phyloP scores from a whole-genome alignment of 1,140 invertebrate genomes.

The Lineus longissimus region DNA sequence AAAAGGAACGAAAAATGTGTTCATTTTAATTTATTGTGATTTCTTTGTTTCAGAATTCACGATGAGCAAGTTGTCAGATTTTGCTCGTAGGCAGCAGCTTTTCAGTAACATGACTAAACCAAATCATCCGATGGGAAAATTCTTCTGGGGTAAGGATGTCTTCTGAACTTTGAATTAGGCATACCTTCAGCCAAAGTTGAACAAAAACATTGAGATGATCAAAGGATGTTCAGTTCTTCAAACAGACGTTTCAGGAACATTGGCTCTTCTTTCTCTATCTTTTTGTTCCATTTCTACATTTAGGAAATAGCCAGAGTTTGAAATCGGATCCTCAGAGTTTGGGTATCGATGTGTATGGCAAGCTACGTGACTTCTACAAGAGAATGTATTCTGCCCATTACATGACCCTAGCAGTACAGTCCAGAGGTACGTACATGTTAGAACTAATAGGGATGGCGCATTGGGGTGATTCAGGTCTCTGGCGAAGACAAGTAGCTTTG shows the following conservation, averaged over 20 bases:
- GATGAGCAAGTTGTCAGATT: conserved; percentile 66
- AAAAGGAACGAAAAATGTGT: too few species aligned
- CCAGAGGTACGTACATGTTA: conserved; percentile 41
- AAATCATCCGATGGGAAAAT: conserved; percentile 71
- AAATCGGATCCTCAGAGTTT: conserved; percentile 49
- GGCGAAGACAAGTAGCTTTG: too few species aligned
- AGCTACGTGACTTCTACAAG: conserved; percentile 33
- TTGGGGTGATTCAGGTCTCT: too few species aligned
- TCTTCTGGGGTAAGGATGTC: conserved; percentile 85
- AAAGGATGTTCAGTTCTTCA: too few species aligned
- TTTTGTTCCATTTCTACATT: conserved; percentile 3
- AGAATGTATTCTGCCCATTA: conserved; percentile 44
- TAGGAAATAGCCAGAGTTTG: conserved; percentile 64
- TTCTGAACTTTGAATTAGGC: conserved; percentile 1
- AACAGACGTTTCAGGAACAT: too few species aligned
- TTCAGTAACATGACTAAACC: conserved; percentile 64
- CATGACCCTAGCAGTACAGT: conserved; percentile 49
- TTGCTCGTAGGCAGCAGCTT: conserved; percentile 69
- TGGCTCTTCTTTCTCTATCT: too few species aligned
- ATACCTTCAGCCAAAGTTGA: too few species aligned
- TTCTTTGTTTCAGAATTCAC: conserved; percentile 65
- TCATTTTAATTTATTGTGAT: too few species aligned
- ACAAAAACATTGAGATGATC: too few species aligned
- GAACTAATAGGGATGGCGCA: too few species aligned
- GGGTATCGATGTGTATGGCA: conserved; percentile 38